phyloP scores from a whole-genome alignment of 2,797 vertebrate species.

The Rhynchotus rufescens region DNA sequence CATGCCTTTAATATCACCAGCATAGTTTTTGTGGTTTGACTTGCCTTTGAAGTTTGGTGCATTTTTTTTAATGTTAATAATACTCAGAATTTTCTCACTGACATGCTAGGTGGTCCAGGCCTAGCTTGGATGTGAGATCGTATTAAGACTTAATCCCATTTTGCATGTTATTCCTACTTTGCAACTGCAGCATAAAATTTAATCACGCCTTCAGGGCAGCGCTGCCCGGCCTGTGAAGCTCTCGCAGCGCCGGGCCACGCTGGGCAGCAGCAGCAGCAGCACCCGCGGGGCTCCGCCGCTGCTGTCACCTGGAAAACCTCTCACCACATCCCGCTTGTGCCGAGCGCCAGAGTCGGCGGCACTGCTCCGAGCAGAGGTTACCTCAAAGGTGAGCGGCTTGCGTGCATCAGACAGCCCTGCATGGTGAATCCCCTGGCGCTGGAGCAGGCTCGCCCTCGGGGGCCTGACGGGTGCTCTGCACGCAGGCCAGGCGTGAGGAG shows the following conservation, averaged over 20 bases:
- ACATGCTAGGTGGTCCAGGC: slow-evolving; percentile 37
- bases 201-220: neutral
- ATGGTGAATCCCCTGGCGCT: neutral
- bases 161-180: slow-evolving; percentile 38
- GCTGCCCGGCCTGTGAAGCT: neutral
- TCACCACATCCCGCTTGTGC: neutral
- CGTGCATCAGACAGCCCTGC: neutral
- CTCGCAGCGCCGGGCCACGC: neutral
- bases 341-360: neutral
- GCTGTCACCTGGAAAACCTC: neutral
- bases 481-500: neutral
- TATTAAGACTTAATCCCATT: slow-evolving; percentile 40
- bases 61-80: neutral
- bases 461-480: neutral
- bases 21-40: neutral
- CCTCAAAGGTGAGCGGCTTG: accelerated
- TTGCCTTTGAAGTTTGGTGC: slow-evolving; percentile 35
- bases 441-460: neutral
- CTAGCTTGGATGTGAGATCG: neutral
- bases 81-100: slow-evolving; percentile 4
- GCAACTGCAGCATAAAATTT: slow-evolving; percentile 27
- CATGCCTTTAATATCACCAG: neutral
- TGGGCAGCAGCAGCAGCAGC: neutral
- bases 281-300: neutral
- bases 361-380: neutral